Evolutionary conservation across 2,113 vertebrate species (phyloP).

Genomic region (Laterallus jamaicensis): DNA sequence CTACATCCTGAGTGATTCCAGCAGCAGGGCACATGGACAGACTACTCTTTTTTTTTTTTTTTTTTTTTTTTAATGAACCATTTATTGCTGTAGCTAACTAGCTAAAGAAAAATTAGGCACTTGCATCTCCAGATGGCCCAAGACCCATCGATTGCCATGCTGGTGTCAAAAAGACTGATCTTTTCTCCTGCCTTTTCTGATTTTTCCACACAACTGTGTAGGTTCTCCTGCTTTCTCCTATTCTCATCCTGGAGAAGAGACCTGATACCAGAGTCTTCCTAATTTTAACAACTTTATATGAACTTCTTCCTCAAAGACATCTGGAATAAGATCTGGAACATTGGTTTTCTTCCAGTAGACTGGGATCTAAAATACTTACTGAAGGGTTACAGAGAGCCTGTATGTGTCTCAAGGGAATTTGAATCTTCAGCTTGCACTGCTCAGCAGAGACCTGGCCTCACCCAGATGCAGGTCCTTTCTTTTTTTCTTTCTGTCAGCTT

Average conservation of each 20-base stretch:
- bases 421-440: background rate
- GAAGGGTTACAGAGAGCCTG: background rate
- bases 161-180: background rate
- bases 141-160: background rate
- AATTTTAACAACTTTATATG: background rate
- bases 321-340: background rate
- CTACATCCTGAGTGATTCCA: background rate
- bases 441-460: background rate
- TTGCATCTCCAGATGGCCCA: background rate
- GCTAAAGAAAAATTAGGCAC: background rate
- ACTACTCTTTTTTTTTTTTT: background rate
- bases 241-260: background rate
- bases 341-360: background rate
- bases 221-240: background rate
- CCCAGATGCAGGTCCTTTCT: background rate
- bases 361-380: background rate
- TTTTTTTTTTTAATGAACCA: background rate
- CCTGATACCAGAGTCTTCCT: background rate
- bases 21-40: background rate
- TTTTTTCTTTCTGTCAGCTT: background rate
- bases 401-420: background rate
- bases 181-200: background rate
- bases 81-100: background rate
- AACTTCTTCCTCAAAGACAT: background rate
- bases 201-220: background rate